Percentiles rank a stretch among this genome's conserved stretches.
Evolutionary conservation across 2,113 vertebrate species (phyloP).

Genomic region (Ptilonorhynchus violaceus): DNA sequence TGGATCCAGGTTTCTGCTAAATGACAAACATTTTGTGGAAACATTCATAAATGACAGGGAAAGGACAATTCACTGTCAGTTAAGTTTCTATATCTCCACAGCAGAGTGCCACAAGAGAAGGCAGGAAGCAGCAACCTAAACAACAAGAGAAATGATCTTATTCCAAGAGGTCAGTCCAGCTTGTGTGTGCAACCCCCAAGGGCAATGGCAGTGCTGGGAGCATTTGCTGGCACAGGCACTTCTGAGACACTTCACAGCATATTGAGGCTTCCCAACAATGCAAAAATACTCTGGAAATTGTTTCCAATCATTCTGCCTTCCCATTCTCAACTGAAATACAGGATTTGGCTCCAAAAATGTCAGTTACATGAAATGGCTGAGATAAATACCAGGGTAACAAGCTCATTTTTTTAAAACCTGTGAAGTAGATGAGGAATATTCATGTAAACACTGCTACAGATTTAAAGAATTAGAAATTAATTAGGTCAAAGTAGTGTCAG

Average conservation of each 20-base stretch:
- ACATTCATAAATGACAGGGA: neutral
- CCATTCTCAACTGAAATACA: neutral
- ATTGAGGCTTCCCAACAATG: neutral
- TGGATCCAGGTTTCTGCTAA: neutral
- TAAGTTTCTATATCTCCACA: neutral
- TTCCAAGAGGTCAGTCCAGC: neutral
- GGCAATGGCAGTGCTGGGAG: neutral
- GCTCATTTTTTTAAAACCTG: neutral
- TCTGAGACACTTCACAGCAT: neutral
- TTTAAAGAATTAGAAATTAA: conserved; percentile 5
- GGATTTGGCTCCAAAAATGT: neutral
- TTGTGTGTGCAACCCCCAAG: neutral
- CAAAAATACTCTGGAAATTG: neutral
- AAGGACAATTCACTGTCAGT: neutral
- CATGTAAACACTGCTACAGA: neutral
- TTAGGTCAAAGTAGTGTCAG: neutral
- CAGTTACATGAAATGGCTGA: neutral
- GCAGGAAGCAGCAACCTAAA: neutral
- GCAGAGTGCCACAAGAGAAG: neutral
- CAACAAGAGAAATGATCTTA: neutral
- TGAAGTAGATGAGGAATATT: neutral
- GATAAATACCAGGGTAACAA: neutral
- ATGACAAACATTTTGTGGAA: neutral
- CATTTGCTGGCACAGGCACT: neutral
- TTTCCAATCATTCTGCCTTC: neutral